phyloP scores from a whole-genome alignment of 2,888 invertebrate genomes.

The Drosophila lutescens region DNA sequence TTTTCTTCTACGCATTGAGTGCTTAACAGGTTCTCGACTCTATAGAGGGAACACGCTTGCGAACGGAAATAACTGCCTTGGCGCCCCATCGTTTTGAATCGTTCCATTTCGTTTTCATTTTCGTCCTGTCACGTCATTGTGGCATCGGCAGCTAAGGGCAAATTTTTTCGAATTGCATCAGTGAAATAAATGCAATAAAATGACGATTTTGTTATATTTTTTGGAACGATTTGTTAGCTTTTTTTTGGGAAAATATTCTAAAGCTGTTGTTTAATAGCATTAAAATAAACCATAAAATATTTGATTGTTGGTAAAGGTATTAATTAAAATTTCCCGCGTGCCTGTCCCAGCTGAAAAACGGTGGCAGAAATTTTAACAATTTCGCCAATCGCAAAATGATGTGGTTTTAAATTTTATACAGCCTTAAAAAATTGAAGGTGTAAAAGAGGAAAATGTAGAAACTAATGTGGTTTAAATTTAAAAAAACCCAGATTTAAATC shows the following conservation, averaged over 20 bases:
- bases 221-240: neutral
- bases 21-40: slow-evolving; percentile 53
- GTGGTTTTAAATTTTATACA: neutral
- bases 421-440: neutral
- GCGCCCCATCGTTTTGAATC: slow-evolving; percentile 49
- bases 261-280: slow-evolving; percentile 12
- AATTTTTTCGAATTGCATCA: slow-evolving; percentile 3
- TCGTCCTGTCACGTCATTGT: slow-evolving; percentile 39
- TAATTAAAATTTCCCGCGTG: slow-evolving; percentile 13
- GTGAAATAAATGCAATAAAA: slow-evolving; percentile 37
- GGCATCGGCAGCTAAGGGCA: slow-evolving; percentile 27
- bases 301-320: slow-evolving; percentile 9
- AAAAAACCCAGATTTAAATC: too few species aligned
- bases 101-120: slow-evolving; percentile 9
- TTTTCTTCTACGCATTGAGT: slow-evolving; percentile 62
- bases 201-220: slow-evolving; percentile 13
- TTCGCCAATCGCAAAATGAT: neutral
- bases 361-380: neutral
- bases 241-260: neutral
- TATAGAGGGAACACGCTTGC: slow-evolving; percentile 4
- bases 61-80: slow-evolving; percentile 58
- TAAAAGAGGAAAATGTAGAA: neutral
- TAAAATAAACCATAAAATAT: slow-evolving; percentile 16
- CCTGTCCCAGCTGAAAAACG: neutral
- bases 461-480: too few species aligned